Evolutionary conservation across 2,113 vertebrate genomes (phyloP), one percentile per base, ranked within the genome.

Genomic region (Psittacus erithacus): DNA sequence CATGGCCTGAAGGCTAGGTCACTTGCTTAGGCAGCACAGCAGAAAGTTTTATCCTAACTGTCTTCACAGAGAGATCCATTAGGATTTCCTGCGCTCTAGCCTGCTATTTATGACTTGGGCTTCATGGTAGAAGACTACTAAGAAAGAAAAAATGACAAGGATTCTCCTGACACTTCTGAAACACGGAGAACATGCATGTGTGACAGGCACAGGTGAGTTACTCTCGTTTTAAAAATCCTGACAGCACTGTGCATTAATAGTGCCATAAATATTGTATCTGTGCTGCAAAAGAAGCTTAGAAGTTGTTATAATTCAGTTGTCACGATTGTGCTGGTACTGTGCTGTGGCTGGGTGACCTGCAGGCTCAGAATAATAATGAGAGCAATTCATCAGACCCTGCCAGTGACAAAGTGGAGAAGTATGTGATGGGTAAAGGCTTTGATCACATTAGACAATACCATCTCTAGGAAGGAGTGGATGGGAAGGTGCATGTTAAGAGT

Each of bases 241-340:
- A 95, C 96, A 97, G 92, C 2, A 0, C 73, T 97, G 90, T 90
- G 85, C 95, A 94, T 94, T 94, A 94, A 93, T 71, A 93, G 90
- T 68, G 80, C 88, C 90, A 97, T 96, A 96, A 97, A 97, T 95
- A 96, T 94, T 96, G 88, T 79, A 96, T 94, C 80, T 83, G 57
- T n/a, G 55, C 82, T 84, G 92, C 92, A 92, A 91, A 95, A 57
- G 65, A 94, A 95, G 79, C 76, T 9, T 86, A 95, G 90, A 81
- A 93, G 83, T 90, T 90, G 93, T 95, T 95, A 92, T 70, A 94
- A 94, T 94, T 92, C 93, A 93, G 92, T 92, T 96, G 93, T 95
- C 80, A 94, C 88, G 29, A 39, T 73, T 92, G 82, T 75, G 85
- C 89, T 92, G 86, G 82, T 92, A 90, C 83, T 52, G n/a, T 86